A percentile compares a stretch with the other conserved stretches of the same genome.
These are phyloP conservation scores for Daphoenositta chrysoptera DNA, from an alignment of 2,113 vertebrate species.

Conservation along the genomic window DNA sequence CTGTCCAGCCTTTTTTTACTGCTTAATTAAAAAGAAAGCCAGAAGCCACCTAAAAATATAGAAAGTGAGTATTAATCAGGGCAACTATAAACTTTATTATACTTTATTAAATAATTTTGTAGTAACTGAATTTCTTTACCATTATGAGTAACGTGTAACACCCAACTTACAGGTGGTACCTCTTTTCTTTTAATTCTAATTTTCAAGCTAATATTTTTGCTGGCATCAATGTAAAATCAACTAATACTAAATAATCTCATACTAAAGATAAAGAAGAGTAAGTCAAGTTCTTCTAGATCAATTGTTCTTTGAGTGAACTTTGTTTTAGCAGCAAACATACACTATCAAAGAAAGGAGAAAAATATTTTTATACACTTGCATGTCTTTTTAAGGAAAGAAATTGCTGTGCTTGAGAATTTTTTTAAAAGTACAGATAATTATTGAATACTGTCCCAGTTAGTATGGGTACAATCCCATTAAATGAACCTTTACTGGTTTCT, in stretches of 20 bases:
- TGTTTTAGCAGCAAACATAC: neutral
- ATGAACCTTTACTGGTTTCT: neutral
- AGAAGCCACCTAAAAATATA: neutral
- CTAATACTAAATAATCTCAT: neutral
- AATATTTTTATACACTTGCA: neutral
- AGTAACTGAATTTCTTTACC: neutral
- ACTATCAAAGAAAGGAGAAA: neutral
- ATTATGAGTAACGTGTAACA: neutral
- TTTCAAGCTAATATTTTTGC: neutral
- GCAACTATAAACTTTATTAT: neutral
- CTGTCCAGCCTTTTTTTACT: neutral
- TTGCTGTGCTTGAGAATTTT: neutral
- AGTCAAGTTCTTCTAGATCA: neutral
- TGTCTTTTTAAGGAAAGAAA: neutral
- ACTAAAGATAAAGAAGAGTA: neutral
- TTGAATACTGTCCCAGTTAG: neutral
- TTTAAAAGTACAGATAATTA: neutral
- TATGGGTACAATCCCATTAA: neutral
- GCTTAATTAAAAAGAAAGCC: neutral
- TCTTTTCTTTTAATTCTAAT: neutral
- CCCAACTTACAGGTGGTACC: neutral
- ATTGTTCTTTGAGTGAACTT: neutral
- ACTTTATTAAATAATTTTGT: neutral
- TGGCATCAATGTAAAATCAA: neutral
- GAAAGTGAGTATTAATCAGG: neutral